A percentile compares a stretch with the other conserved stretches of the same genome.
Evolutionary conservation across 2,888 invertebrate species (phyloP).

Genomic region (Polyommatus icarus): DNA sequence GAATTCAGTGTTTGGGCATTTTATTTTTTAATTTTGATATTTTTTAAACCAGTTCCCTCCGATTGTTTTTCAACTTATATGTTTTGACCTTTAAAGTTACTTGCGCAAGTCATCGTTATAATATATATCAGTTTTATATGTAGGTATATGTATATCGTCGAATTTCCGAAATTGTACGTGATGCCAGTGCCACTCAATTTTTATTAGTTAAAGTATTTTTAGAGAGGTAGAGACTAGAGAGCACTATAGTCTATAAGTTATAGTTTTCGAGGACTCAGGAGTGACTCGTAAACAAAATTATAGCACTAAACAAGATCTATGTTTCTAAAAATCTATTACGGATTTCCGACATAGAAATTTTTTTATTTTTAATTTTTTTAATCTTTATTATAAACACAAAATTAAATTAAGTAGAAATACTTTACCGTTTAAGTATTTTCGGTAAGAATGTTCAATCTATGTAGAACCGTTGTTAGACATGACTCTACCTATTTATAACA

Average conservation of each 20-base stretch:
- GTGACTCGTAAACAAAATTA: too few relatives aligned
- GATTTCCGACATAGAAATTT: too few relatives aligned
- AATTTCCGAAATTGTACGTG: background rate
- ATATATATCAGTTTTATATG: background rate
- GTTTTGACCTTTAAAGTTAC: background rate
- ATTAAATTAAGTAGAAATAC: too few relatives aligned
- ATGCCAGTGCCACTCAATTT: background rate
- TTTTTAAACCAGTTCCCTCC: background rate
- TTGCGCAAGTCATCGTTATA: background rate
- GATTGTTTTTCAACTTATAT: background rate
- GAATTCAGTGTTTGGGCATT: background rate
- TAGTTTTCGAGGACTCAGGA: background rate
- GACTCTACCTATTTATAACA: background rate
- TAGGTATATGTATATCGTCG: background rate
- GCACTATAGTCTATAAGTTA: too few relatives aligned
- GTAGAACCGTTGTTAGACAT: background rate
- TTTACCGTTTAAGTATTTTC: too few relatives aligned
- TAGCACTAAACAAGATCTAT: too few relatives aligned
- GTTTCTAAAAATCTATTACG: background rate
- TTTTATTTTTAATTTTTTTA: too few relatives aligned
- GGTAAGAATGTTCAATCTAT: background rate
- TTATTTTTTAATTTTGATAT: constrained; percentile 5
- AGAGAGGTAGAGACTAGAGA: background rate
- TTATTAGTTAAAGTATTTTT: background rate
- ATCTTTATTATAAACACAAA: too few relatives aligned